Evolutionary conservation across 2,797 vertebrate genomes (phyloP).

Genomic region (Epinephelus coioides): DNA sequence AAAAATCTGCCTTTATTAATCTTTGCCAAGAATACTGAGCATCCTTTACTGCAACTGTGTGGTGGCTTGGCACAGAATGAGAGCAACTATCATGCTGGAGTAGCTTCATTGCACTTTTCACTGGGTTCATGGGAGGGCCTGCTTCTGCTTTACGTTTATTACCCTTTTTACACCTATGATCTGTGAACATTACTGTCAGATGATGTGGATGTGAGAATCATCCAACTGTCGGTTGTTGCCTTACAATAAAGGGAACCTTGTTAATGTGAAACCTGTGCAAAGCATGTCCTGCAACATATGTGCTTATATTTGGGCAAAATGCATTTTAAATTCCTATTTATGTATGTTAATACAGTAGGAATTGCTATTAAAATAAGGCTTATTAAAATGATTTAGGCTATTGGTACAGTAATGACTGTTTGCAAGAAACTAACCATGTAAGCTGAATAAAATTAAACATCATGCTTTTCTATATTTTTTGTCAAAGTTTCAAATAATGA

Average conservation of each 20-base stretch:
- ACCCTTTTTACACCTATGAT: constrained; percentile 53
- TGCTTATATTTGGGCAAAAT: not conserved
- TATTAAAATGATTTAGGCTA: not conserved
- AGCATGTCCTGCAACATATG: not conserved
- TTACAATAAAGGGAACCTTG: not conserved
- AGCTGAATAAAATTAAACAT: no score
- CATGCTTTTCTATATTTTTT: no score
- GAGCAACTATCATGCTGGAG: constrained; percentile 42
- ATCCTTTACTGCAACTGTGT: constrained; percentile 37
- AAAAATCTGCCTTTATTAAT: constrained; percentile 60
- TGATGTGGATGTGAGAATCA: constrained; percentile 16
- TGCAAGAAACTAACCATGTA: not conserved
- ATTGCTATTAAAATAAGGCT: not conserved
- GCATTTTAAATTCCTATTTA: not conserved
- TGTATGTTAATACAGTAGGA: not conserved
- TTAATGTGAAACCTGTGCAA: not conserved
- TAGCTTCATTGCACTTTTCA: constrained; percentile 52
- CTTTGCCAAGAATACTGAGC: constrained; percentile 51
- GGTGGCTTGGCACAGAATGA: constrained; percentile 65
- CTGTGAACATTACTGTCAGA: constrained; percentile 35
- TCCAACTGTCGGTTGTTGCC: not conserved
- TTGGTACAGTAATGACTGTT: not conserved
- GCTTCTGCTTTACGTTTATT: constrained; percentile 55
- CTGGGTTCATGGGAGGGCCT: constrained; percentile 39
- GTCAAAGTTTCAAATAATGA: no score